A percentile compares a stretch with the other conserved stretches of the same genome.
Evolutionary conservation across 30 jellyfish, hydroid and myxozoan species (phyloP).

Genomic region (Rhopilema esculentum): DNA sequence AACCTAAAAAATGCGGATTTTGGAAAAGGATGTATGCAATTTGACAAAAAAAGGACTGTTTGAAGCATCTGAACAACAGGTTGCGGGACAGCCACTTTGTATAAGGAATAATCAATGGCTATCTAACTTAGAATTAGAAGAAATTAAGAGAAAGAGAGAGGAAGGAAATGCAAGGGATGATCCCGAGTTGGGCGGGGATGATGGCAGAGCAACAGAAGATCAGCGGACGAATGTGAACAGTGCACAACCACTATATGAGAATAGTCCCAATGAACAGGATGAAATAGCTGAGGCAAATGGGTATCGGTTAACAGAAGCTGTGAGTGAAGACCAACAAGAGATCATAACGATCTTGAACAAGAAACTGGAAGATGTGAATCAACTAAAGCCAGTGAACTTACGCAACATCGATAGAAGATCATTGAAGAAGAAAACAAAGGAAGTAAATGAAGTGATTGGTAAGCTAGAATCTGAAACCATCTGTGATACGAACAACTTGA

Average conservation of each 20-base stretch:
- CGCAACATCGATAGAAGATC: conserved; percentile 43
- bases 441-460: conserved; percentile 10
- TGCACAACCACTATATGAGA: conserved; percentile 5
- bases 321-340: not conserved
- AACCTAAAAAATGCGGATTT: conserved; percentile 41
- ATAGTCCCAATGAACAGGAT: conserved; percentile 32
- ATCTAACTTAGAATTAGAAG: conserved; percentile 27
- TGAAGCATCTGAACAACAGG: conserved; percentile 46
- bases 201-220: conserved; percentile 12
- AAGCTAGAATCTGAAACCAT: not conserved
- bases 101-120: conserved; percentile 26
- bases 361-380: conserved; percentile 8
- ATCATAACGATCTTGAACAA: not conserved
- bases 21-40: conserved; percentile 33
- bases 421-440: conserved; percentile 45
- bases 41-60: conserved; percentile 38
- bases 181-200: not conserved
- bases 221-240: conserved; percentile 18
- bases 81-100: conserved; percentile 49
- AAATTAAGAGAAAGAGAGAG: conserved; percentile 35
- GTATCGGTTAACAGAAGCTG: not conserved
- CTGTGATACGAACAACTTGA: conserved; percentile 33
- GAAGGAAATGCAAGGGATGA: conserved; percentile 24
- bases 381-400: conserved; percentile 21
- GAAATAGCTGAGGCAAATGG: not conserved